Conservation (phyloP, 2,113 vertebrate genomes). For the Uropsilus gracilis region DNA sequence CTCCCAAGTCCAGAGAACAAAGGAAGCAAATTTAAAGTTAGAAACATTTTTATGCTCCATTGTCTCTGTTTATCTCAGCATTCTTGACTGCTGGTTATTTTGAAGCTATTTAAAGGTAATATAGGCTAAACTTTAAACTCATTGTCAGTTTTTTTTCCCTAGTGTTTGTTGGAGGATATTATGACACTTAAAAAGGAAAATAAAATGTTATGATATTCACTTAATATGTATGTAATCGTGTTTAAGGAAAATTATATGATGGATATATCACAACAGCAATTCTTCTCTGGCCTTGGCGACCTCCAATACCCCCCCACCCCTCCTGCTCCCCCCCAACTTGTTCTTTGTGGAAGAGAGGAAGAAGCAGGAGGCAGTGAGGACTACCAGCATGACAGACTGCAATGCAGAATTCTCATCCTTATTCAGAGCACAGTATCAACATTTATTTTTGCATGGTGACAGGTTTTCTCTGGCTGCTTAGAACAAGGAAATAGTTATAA, state of each 20-base stretch:
- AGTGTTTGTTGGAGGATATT: background rate
- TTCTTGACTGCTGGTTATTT: background rate
- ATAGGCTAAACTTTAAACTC: background rate
- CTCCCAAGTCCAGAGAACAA: background rate
- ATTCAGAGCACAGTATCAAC: background rate
- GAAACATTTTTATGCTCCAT: background rate
- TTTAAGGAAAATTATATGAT: background rate
- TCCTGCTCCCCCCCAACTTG: rapidly evolving
- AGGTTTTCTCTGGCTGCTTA: conserved; percentile 32
- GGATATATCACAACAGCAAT: background rate
- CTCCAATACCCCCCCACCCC: background rate
- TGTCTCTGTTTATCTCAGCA: background rate
- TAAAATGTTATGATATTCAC: background rate
- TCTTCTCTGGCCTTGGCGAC: background rate
- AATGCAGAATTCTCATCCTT: background rate
- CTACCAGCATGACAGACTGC: background rate
- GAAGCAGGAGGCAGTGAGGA: background rate
- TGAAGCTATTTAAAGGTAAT: background rate
- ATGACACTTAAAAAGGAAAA: background rate
- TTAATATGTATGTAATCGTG: background rate
- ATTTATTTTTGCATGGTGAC: conserved; percentile 29
- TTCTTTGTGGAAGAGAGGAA: background rate
- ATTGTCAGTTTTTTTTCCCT: background rate
- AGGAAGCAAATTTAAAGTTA: background rate
- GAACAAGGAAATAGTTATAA: conserved; percentile 32